Percentiles rank a stretch among this genome's conserved stretches.
phyloP scores from a whole-genome alignment of 1,140 invertebrate species.

The Gonioctena quinquepunctata region DNA sequence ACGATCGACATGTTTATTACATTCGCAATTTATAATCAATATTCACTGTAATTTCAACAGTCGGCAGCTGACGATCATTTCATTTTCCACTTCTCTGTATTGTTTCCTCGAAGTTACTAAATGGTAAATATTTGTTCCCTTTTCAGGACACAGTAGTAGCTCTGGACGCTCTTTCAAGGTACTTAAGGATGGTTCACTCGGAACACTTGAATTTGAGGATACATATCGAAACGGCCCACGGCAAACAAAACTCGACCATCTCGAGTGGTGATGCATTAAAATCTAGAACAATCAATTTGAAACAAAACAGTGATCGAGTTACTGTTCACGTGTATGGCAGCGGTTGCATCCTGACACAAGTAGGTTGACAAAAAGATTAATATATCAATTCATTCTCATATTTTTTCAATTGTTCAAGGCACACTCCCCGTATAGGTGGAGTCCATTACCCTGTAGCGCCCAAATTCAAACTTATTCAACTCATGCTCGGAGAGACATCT shows the following conservation, averaged over 20 bases:
- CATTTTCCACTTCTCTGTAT: no score
- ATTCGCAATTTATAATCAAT: no score
- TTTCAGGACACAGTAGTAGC: constrained; percentile 65
- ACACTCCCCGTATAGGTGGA: no score
- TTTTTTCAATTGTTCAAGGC: no score
- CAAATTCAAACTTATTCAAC: no score
- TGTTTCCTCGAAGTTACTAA: no score
- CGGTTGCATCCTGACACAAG: constrained; percentile 66
- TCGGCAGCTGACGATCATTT: no score
- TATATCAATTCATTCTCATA: no score
- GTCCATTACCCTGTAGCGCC: no score
- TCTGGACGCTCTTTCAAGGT: constrained; percentile 64
- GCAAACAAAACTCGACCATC: constrained; percentile 30
- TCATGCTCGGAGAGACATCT: no score
- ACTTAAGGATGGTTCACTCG: constrained; percentile 49
- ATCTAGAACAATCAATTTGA: constrained; percentile 46
- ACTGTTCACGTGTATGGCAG: constrained; percentile 60
- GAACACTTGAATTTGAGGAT: constrained; percentile 37
- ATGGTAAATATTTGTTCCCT: not conserved
- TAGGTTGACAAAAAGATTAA: constrained; percentile 33
- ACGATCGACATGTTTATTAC: no score
- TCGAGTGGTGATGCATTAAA: constrained; percentile 34
- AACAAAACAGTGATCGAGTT: constrained; percentile 44
- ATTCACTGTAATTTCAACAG: no score
- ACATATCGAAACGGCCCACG: constrained; percentile 22